Conservation (phyloP, 1,140 invertebrate genomes). For the Eurosta solidaginis region DNA sequence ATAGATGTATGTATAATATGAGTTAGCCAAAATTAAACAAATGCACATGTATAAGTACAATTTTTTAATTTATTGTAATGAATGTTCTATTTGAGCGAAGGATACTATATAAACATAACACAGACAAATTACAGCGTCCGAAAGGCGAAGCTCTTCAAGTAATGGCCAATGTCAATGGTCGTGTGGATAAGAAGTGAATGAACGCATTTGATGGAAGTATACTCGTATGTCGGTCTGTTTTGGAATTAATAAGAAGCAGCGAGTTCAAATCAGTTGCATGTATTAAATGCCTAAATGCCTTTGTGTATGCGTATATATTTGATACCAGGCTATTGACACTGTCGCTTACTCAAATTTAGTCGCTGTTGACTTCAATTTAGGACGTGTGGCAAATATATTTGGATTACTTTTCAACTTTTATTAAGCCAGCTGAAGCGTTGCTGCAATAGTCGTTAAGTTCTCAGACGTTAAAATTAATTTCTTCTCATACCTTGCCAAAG, state of each 20-base stretch:
- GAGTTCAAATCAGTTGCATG: too few relatives aligned
- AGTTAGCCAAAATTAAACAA: constrained; percentile 16
- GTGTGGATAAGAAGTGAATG: not conserved
- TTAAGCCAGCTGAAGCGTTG: not conserved
- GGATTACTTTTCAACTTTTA: not conserved
- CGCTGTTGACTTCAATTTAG: not conserved
- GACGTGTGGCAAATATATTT: not conserved
- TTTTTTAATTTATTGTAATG: not conserved
- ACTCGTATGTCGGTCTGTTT: not conserved
- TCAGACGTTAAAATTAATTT: too few relatives aligned
- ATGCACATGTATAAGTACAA: not conserved
- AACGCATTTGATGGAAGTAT: not conserved
- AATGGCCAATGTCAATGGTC: not conserved
- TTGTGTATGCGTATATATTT: too few relatives aligned
- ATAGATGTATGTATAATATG: not conserved
- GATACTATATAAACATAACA: not conserved
- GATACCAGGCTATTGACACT: not conserved
- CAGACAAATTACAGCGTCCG: not conserved
- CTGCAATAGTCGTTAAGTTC: too few relatives aligned
- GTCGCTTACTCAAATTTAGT: too few relatives aligned
- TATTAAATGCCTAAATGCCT: too few relatives aligned
- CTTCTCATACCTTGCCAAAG: too few relatives aligned
- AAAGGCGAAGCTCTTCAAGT: not conserved
- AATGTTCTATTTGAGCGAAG: constrained; percentile 11
- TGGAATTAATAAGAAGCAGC: not conserved